Evolutionary conservation across 2,797 vertebrate genomes (phyloP).

Genomic region (Eremophila alpestris): DNA sequence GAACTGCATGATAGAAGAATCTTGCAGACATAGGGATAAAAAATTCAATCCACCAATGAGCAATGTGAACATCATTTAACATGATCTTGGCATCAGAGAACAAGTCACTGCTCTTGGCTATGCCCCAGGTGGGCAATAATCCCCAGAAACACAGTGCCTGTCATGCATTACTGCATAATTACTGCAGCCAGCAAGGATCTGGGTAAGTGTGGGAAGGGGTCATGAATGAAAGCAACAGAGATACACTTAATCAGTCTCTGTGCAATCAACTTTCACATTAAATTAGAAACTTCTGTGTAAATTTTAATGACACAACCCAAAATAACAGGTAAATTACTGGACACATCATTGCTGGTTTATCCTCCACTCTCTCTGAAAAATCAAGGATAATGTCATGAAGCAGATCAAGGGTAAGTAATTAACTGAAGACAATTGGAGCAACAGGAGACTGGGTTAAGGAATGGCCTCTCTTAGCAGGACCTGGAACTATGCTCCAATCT

Average conservation of each 20-base stretch:
- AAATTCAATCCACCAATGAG: background rate
- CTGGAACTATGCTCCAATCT: background rate
- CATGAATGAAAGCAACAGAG: slow-evolving; percentile 25
- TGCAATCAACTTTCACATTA: slow-evolving; percentile 8
- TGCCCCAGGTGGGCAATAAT: background rate
- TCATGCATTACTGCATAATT: slow-evolving; percentile 1
- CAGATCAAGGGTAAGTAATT: background rate
- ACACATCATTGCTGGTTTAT: background rate
- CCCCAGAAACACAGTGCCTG: background rate
- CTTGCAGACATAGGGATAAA: background rate
- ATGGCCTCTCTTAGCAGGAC: background rate
- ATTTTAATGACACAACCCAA: background rate
- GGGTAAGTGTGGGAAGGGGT: background rate
- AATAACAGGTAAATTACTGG: background rate
- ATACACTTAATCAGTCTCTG: background rate
- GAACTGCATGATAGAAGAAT: background rate
- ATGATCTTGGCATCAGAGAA: background rate
- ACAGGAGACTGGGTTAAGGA: background rate
- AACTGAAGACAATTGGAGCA: background rate
- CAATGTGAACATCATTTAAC: background rate
- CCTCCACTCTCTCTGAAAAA: background rate
- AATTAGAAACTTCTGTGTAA: background rate
- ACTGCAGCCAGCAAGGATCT: slow-evolving; percentile 1
- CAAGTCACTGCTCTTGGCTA: background rate
- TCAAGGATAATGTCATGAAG: background rate